These are phyloP conservation scores for Thunnus maccoyii DNA, from an alignment of 2,113 vertebrate species.

Conservation along the genomic window DNA sequence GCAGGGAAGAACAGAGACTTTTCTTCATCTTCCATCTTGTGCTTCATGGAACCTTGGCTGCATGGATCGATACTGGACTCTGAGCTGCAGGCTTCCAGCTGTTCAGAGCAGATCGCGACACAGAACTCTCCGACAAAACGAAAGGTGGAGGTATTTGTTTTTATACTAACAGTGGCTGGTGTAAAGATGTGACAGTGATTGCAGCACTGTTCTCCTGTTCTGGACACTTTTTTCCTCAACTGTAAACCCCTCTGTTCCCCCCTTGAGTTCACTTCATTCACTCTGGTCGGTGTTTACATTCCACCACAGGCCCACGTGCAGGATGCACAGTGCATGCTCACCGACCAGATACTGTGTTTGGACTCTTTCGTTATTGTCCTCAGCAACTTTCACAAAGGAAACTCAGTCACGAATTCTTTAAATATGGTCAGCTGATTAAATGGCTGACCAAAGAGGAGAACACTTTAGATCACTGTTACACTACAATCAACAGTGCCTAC, in stretches of 20 bases:
- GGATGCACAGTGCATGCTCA: too few species aligned
- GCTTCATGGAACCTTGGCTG: not conserved
- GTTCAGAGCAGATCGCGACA: not conserved
- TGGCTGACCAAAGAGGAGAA: too few species aligned
- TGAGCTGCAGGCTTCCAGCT: not conserved
- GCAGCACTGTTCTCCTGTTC: not conserved
- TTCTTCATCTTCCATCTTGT: not conserved
- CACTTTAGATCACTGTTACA: not conserved
- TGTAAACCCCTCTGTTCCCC: not conserved
- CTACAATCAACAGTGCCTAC: too few species aligned
- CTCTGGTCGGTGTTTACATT: too few species aligned
- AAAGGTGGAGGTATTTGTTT: slow-evolving; percentile 3
- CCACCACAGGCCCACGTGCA: too few species aligned
- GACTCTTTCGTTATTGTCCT: too few species aligned
- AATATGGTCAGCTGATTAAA: too few species aligned
- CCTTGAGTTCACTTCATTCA: too few species aligned
- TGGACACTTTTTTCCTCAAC: not conserved
- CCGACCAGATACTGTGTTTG: too few species aligned
- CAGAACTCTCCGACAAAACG: not conserved
- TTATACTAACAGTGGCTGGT: not conserved
- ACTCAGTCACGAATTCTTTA: too few species aligned
- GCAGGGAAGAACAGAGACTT: not conserved
- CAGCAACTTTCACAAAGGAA: too few species aligned
- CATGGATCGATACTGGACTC: not conserved
- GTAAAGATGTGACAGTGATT: not conserved